A percentile compares a stretch with the other conserved stretches of the same genome.
These are phyloP conservation scores for Hippotragus niger DNA, from an alignment of 2,113 vertebrate species.

Conservation along the genomic window DNA sequence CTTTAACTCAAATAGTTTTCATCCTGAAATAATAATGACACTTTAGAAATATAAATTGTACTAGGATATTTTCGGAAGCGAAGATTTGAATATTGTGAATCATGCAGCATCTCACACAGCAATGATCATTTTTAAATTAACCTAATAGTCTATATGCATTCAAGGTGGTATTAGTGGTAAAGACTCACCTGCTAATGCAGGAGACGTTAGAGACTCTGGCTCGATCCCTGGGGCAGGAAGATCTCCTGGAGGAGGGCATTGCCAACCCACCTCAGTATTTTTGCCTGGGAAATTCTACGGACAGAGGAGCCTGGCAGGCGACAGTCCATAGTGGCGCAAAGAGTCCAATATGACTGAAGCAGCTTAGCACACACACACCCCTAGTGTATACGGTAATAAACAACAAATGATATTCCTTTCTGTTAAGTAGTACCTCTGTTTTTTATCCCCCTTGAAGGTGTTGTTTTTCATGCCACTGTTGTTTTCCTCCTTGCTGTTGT, in stretches of 20 bases:
- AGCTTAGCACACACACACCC: neutral
- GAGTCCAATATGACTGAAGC: neutral
- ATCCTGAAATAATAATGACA: neutral
- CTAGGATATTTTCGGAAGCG: neutral
- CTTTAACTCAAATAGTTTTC: neutral
- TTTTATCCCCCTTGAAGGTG: neutral
- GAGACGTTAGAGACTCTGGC: neutral
- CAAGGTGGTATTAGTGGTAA: neutral
- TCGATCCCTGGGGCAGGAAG: neutral
- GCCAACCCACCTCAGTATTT: neutral
- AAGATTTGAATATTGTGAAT: neutral
- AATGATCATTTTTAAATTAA: neutral
- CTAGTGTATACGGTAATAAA: neutral
- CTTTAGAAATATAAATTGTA: neutral
- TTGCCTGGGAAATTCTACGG: neutral
- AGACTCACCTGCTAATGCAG: neutral
- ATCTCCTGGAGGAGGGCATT: neutral
- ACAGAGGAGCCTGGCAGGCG: neutral
- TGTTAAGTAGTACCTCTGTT: neutral
- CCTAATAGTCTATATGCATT: neutral
- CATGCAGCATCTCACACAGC: neutral
- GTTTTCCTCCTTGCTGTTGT: neutral
- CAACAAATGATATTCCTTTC: neutral
- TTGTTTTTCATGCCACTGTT: neutral
- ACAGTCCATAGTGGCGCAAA: neutral